phyloP scores from a whole-genome alignment of 2,888 invertebrate genomes.

The Ctenicera cuprea region DNA sequence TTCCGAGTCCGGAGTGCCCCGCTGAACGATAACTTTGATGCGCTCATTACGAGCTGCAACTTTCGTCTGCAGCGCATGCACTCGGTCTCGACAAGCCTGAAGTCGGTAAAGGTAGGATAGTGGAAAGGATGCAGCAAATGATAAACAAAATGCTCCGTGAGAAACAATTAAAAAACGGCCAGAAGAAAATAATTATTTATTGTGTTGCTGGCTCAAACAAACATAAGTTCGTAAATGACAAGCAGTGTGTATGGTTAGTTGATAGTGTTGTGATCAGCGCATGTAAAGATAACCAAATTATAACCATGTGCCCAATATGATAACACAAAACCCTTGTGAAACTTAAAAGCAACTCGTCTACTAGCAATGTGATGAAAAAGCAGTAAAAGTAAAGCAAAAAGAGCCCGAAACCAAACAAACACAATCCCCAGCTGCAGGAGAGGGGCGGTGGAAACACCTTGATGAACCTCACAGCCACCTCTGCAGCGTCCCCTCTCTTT shows the following conservation, averaged over 20 bases:
- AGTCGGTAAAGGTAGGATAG: constrained; percentile 65
- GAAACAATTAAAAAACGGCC: constrained; percentile 54
- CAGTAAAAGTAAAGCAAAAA: constrained; percentile 48
- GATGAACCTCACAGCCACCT: constrained; percentile 72
- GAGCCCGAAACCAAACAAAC: constrained; percentile 58
- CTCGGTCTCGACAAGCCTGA: constrained; percentile 90
- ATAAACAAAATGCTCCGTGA: constrained; percentile 69
- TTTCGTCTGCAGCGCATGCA: constrained; percentile 90
- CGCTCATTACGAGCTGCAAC: constrained; percentile 91
- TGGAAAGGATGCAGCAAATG: constrained; percentile 70
- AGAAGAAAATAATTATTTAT: constrained; percentile 65
- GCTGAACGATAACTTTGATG: constrained; percentile 90
- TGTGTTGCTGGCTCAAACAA: constrained; percentile 64
- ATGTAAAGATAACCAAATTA: constrained; percentile 32
- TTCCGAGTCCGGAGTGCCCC: constrained; percentile 89
- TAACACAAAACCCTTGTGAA: constrained; percentile 54
- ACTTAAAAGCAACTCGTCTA: constrained; percentile 51
- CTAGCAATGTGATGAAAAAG: constrained; percentile 58
- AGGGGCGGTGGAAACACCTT: constrained; percentile 74
- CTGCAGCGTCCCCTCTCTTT: constrained; percentile 61
- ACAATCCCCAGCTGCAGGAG: constrained; percentile 70
- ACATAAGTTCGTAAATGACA: constrained; percentile 52
- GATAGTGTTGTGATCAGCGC: constrained; percentile 30
- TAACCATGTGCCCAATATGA: constrained; percentile 41
- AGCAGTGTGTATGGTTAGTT: constrained; percentile 44